Evolutionary conservation across 2,113 vertebrate genomes (phyloP).

Genomic region (Athene noctua): DNA sequence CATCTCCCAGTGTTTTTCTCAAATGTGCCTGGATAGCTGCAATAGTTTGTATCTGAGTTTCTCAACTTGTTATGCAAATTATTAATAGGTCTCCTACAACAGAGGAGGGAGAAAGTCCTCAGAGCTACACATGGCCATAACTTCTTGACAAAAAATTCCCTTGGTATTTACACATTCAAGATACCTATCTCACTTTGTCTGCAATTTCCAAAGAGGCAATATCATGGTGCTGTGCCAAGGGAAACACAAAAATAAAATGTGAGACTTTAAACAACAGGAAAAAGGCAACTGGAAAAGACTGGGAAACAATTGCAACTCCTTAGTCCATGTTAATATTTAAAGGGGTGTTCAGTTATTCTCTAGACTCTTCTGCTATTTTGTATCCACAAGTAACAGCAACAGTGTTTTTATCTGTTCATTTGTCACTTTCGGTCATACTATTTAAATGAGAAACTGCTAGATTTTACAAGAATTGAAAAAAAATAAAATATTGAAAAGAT

Average conservation of each 20-base stretch:
- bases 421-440: neutral
- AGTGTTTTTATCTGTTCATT: neutral
- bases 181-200: conserved; percentile 5
- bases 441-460: neutral
- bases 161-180: neutral
- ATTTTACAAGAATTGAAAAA: neutral
- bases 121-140: neutral
- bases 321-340: neutral
- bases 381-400: neutral
- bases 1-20: neutral
- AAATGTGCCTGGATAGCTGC: neutral
- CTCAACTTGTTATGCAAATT: neutral
- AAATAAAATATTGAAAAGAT: neutral
- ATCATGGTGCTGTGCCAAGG: neutral
- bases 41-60: neutral
- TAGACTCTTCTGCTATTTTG: neutral
- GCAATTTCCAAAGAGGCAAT: neutral
- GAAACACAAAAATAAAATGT: neutral
- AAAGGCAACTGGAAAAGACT: neutral
- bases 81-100: neutral
- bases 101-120: neutral
- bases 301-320: neutral
- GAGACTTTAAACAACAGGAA: neutral
- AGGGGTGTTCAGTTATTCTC: neutral
- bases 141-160: neutral